Evolutionary conservation across 2,888 invertebrate genomes (phyloP).

Genomic region (Noctua janthe): DNA sequence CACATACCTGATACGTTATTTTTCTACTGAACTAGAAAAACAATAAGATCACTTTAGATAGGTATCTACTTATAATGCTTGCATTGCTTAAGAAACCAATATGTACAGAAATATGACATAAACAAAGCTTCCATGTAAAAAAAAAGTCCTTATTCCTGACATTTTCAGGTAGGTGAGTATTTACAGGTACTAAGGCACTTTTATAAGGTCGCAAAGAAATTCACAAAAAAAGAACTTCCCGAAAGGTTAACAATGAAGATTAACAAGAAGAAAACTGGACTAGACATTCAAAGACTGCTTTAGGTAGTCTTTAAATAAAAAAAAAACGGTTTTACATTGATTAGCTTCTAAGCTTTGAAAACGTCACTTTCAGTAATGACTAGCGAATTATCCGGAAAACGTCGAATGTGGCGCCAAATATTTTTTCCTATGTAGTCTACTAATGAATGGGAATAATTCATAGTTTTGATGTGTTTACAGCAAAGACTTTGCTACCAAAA

Average conservation of each 20-base stretch:
- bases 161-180: background rate
- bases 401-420: background rate
- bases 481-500: background rate
- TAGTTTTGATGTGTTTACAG: slow-evolving; percentile 19
- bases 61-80: background rate
- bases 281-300: background rate
- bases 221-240: background rate
- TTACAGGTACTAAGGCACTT: background rate
- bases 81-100: background rate
- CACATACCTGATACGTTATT: background rate
- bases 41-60: background rate
- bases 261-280: background rate
- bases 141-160: background rate
- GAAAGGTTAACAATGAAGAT: background rate
- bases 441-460: slow-evolving; percentile 44
- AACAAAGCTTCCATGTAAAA: background rate
- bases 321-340: background rate
- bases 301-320: background rate
- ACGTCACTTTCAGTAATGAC: slow-evolving; percentile 25
- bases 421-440: slow-evolving; percentile 32
- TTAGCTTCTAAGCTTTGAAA: background rate
- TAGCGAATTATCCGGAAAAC: slow-evolving; percentile 18
- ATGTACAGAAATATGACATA: background rate
- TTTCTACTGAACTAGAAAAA: background rate
- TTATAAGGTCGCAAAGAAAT: background rate